Percentiles rank a stretch among this genome's conserved stretches.
phyloP scores from a whole-genome alignment of 2,888 invertebrate genomes.

The Bimastos eiseni region DNA sequence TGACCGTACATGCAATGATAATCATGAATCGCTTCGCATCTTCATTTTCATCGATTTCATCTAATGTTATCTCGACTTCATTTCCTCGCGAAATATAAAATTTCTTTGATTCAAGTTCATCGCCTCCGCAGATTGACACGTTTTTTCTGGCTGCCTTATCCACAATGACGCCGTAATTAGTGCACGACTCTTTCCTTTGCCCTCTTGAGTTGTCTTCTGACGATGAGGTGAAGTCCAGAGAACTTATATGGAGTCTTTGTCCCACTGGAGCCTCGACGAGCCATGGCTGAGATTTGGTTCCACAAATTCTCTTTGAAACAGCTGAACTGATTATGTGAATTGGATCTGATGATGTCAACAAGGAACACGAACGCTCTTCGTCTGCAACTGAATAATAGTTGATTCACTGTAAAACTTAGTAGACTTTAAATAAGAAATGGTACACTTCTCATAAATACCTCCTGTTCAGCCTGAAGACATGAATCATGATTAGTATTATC shows the following conservation, averaged over 20 bases:
- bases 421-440: neutral
- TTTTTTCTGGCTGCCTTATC: conserved; percentile 16
- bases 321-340: neutral
- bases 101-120: neutral
- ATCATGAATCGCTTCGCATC: neutral
- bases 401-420: neutral
- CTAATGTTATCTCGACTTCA: neutral
- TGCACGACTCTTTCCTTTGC: neutral
- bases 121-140: neutral
- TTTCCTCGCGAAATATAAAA: neutral
- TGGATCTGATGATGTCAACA: neutral
- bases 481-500: neutral
- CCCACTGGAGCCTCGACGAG: conserved; percentile 2
- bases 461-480: no score
- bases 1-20: neutral
- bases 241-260: neutral
- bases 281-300: conserved; percentile 18
- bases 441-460: no score
- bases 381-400: conserved; percentile 15
- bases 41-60: neutral
- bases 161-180: neutral
- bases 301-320: neutral
- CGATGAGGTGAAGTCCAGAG: neutral
- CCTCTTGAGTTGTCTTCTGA: neutral
- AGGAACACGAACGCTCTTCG: neutral